These are phyloP conservation scores for Morus bassanus DNA, from an alignment of 2,797 vertebrate species.

Conservation along the genomic window DNA sequence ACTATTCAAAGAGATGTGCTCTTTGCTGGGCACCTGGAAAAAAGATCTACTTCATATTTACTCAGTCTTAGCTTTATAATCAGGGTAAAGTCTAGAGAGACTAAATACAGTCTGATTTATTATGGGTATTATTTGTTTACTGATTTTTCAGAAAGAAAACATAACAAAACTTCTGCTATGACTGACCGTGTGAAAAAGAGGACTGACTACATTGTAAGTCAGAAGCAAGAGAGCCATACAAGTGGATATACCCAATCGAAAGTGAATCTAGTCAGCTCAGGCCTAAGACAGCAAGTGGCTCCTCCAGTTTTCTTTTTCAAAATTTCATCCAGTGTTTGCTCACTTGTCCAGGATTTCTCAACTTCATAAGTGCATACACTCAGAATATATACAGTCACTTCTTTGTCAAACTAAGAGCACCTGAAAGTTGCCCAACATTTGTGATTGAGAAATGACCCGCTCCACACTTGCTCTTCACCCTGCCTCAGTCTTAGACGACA, in stretches of 20 bases:
- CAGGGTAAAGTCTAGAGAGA: neutral
- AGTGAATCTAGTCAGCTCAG: neutral
- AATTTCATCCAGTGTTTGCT: neutral
- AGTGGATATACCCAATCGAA: neutral
- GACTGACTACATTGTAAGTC: neutral
- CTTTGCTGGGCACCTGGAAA: neutral
- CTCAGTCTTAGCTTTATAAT: neutral
- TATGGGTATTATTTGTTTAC: neutral
- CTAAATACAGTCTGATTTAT: neutral
- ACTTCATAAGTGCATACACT: neutral
- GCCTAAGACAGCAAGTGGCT: neutral
- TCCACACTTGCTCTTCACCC: neutral
- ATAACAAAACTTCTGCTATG: neutral
- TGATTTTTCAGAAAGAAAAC: neutral
- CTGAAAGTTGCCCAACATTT: neutral
- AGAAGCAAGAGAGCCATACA: neutral
- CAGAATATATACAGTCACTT: neutral
- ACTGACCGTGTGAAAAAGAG: neutral
- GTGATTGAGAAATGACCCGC: neutral
- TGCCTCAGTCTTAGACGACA: neutral
- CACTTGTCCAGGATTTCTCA: neutral
- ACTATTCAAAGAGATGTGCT: neutral
- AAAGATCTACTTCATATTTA: neutral
- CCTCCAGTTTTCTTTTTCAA: neutral
- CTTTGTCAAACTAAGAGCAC: neutral